Base-by-base conservation (phyloP, 2,797 vertebrate genomes). In the Yasuhikotakia modesta region DNA sequence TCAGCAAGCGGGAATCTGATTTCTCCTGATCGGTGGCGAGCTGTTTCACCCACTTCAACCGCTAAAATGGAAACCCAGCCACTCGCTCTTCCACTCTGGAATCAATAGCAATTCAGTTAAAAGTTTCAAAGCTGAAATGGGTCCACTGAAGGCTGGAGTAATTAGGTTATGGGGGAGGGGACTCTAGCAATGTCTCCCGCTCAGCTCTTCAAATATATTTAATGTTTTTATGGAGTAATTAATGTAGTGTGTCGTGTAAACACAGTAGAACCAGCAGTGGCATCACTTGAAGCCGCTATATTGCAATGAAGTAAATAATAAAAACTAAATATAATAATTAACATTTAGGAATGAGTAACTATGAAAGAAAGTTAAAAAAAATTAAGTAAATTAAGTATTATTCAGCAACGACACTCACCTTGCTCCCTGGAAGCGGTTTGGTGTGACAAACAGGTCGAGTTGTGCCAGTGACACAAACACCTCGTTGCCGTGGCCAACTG, bases 371-470 rank as follows among this genome's bases (percentile, higher is more conserved):
- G n/a, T 4, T n/a, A 2, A 50, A 17, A 50, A 4, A 50, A 14
- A 16, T 50, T 4, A 1, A 50, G n/a, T 16, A 13, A 48, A 27
- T 4, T 2, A 27, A 17, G 48, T 50, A 10, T 35, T 0, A 48
- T n/a, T n/a, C n/a, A n/a, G n/a, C n/a, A n/a, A n/a, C n/a, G 11
- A 12, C 48, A 90, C 91, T 92, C 88, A 93, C 91, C 92, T 91
- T 88, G 72, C 83, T 85, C 70, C 86, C 85, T 2, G 72, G 74
- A 81, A 90, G 87, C 0, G 91, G 91, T 67, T 82, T 88, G 84
- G 88, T 87, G 63, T 79, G 86, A 81, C 89, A 90, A 1, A 93
- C 76, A 2, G 90, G 91, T 68, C 89, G 88, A 22, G 57, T 65
- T 70, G 70, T 61, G 75, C 78, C 76, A 27, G 84, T 3, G 1